These are phyloP conservation scores for Sebastes melanostomus DNA, from an alignment of 2,797 vertebrate genomes.

Conservation along the genomic window DNA sequence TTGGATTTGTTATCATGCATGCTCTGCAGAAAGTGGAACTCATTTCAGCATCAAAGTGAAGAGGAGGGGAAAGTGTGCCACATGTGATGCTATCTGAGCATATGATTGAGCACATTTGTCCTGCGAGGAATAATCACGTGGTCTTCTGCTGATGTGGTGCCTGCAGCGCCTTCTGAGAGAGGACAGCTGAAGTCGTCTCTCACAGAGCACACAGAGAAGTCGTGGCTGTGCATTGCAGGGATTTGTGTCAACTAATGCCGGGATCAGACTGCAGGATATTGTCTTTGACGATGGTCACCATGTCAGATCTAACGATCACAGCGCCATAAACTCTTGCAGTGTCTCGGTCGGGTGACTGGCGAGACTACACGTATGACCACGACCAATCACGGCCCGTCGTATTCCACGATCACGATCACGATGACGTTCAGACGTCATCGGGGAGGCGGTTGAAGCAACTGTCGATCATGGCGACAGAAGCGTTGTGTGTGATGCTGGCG, in stretches of 20 bases:
- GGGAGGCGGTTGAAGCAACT: no score
- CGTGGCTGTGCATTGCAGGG: slow-evolving; percentile 26
- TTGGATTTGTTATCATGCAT: slow-evolving; percentile 59
- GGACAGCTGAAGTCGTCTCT: slow-evolving; percentile 49
- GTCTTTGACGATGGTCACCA: no score
- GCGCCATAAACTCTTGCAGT: no score
- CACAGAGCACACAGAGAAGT: slow-evolving; percentile 23
- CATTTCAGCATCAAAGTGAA: slow-evolving; percentile 46
- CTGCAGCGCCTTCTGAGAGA: slow-evolving; percentile 39
- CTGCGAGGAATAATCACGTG: slow-evolving; percentile 48
- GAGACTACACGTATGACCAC: no score
- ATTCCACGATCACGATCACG: no score
- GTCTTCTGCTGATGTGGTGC: slow-evolving; percentile 30
- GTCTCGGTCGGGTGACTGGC: no score
- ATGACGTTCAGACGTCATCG: no score
- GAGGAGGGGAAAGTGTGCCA: slow-evolving; percentile 28
- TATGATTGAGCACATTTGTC: slow-evolving; percentile 63
- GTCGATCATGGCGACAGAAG: no score
- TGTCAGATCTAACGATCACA: no score
- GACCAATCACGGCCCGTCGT: no score
- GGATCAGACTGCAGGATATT: no score
- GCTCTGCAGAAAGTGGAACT: slow-evolving; percentile 55
- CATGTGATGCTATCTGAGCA: slow-evolving; percentile 60
- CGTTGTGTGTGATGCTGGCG: no score
- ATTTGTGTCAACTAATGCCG: slow-evolving; percentile 37